These are phyloP conservation scores for Parapsyche elsis DNA, from an alignment of 1,140 invertebrate species.

Conservation along the genomic window DNA sequence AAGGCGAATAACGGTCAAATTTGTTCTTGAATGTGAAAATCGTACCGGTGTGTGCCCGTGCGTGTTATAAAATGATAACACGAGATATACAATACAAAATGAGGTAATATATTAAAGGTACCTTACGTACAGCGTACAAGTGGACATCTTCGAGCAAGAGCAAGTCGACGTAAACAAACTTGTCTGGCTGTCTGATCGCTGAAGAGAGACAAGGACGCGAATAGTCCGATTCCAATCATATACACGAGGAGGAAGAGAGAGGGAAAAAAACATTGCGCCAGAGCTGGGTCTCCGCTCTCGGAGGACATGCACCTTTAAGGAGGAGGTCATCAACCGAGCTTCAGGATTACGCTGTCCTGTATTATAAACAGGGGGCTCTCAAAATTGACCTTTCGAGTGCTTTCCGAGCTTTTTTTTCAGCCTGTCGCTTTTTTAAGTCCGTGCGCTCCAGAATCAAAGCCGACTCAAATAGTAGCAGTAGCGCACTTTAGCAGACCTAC, in stretches of 20 bases:
- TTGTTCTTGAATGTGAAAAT: background rate
- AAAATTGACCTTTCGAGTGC: constrained; percentile 43
- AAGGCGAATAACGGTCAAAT: background rate
- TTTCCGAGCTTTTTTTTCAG: background rate
- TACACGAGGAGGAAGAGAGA: constrained; percentile 1
- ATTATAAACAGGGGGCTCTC: constrained; percentile 44
- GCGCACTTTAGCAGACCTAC: background rate
- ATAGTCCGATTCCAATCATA: background rate
- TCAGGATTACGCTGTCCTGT: constrained; percentile 53
- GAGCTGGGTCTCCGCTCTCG: constrained; percentile 9
- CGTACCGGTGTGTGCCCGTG: no score
- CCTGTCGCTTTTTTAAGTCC: background rate
- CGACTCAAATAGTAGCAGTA: background rate
- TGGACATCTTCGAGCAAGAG: constrained; percentile 35
- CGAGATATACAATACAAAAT: constrained; percentile 40
- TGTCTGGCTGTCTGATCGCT: constrained; percentile 32
- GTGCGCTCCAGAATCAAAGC: background rate
- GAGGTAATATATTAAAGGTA: constrained; percentile 35
- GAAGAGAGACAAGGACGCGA: constrained; percentile 25
- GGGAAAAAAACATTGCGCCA: background rate
- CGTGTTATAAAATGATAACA: constrained; percentile 36
- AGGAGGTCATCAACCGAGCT: constrained; percentile 52
- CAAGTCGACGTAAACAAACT: constrained; percentile 50
- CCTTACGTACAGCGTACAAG: constrained; percentile 19
- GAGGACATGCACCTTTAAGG: constrained; percentile 54